Percentiles rank a stretch among this genome's conserved stretches.
phyloP scores from a whole-genome alignment of 2,113 vertebrate species.

The Cettia cetti region DNA sequence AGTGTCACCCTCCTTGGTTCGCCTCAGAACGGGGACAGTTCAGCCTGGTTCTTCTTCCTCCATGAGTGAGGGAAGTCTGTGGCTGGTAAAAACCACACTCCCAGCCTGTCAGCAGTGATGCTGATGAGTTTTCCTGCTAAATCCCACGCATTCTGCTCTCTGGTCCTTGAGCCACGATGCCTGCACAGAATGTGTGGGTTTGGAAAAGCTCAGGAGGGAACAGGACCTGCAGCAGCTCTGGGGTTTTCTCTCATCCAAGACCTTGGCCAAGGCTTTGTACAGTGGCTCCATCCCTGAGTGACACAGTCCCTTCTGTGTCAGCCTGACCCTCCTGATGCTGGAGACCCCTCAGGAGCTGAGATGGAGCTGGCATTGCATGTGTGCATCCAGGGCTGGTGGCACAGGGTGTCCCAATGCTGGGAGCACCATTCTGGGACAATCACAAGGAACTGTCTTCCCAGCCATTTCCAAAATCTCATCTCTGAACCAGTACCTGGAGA shows the following conservation, averaged over 20 bases:
- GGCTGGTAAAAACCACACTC: neutral
- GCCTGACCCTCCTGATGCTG: neutral
- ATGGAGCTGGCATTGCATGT: neutral
- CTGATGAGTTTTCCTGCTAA: neutral
- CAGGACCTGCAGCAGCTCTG: neutral
- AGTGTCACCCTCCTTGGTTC: constrained; percentile 62
- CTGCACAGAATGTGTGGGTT: neutral
- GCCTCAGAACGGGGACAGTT: neutral
- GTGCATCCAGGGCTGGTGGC: neutral
- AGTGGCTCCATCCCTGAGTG: neutral
- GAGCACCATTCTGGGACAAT: neutral
- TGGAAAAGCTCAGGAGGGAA: neutral
- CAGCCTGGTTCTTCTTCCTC: neutral
- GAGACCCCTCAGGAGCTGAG: neutral
- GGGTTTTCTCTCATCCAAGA: neutral
- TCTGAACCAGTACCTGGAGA: neutral
- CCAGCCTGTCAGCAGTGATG: neutral
- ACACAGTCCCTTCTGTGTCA: accelerated
- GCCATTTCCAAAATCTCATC: neutral
- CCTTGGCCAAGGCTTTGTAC: neutral
- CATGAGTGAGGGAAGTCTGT: accelerated
- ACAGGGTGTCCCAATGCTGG: neutral
- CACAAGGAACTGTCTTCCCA: neutral
- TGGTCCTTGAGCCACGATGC: accelerated
- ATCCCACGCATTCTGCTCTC: neutral